Evolutionary conservation across 2,888 invertebrate genomes (phyloP).

Genomic region (Aphrophora alni): DNA sequence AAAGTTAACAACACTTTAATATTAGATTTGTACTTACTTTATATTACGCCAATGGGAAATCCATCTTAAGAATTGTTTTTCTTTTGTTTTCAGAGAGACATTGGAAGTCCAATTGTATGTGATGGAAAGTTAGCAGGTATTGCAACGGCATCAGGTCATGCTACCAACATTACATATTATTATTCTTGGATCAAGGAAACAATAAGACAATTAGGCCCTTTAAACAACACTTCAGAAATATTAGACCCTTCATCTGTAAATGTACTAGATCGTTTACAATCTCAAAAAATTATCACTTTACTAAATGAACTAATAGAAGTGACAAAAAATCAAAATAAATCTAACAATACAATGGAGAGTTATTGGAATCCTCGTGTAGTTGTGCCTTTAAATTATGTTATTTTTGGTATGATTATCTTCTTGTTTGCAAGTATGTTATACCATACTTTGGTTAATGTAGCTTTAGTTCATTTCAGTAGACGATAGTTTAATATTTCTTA

Average conservation of each 20-base stretch:
- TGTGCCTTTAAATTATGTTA: constrained; percentile 2
- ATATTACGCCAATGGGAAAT: no score
- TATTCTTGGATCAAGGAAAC: neutral
- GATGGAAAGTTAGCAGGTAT: neutral
- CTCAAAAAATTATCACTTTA: constrained; percentile 2
- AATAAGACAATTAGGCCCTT: neutral
- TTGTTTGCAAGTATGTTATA: neutral
- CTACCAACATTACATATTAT: neutral
- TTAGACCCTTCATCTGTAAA: neutral
- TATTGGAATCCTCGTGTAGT: neutral
- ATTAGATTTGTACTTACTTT: no score
- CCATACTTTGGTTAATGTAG: neutral
- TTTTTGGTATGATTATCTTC: neutral
- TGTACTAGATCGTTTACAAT: neutral
- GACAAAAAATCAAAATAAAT: neutral
- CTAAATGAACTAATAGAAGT: neutral
- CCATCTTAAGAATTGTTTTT: no score
- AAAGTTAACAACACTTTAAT: no score
- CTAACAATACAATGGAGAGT: neutral
- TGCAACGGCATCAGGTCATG: neutral
- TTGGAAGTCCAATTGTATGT: neutral
- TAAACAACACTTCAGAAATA: neutral
- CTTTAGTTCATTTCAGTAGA: neutral
- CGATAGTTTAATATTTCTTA: neutral
- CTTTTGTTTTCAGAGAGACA: neutral